Evolutionary conservation across 2,888 invertebrate genomes (phyloP).

Genomic region (Cylindroiulus punctatus): DNA sequence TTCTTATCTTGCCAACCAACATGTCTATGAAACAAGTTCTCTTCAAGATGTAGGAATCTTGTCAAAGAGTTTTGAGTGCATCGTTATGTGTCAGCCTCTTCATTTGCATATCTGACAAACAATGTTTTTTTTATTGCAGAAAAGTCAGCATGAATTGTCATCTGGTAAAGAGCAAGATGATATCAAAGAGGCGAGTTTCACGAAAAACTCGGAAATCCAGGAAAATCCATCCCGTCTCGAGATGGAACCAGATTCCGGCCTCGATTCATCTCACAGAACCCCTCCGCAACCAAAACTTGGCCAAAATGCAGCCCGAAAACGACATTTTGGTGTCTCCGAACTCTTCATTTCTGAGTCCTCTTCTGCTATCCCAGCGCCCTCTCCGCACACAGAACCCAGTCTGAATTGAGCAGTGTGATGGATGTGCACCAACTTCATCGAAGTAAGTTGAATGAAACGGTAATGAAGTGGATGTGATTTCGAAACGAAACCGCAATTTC

Average conservation of each 20-base stretch:
- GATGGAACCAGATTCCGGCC: background rate
- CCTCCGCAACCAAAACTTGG: background rate
- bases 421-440: background rate
- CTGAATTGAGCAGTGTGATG: background rate
- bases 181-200: background rate
- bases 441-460: background rate
- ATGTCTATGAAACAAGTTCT: too few species aligned
- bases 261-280: background rate
- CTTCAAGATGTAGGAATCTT: too few species aligned
- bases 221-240: background rate
- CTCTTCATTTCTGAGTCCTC: background rate
- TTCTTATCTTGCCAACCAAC: too few species aligned
- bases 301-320: background rate
- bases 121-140: background rate
- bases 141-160: slow-evolving; percentile 12
- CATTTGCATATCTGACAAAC: too few species aligned
- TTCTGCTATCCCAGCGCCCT: background rate
- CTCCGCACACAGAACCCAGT: background rate
- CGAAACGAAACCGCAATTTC: background rate
- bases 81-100: too few species aligned
- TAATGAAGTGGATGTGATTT: background rate
- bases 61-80: too few species aligned
- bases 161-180: background rate
- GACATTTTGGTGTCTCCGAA: slow-evolving; percentile 28
- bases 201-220: background rate